These are phyloP conservation scores for Sebastes itinus DNA, from an alignment of 2,797 vertebrate species.

Conservation along the genomic window DNA sequence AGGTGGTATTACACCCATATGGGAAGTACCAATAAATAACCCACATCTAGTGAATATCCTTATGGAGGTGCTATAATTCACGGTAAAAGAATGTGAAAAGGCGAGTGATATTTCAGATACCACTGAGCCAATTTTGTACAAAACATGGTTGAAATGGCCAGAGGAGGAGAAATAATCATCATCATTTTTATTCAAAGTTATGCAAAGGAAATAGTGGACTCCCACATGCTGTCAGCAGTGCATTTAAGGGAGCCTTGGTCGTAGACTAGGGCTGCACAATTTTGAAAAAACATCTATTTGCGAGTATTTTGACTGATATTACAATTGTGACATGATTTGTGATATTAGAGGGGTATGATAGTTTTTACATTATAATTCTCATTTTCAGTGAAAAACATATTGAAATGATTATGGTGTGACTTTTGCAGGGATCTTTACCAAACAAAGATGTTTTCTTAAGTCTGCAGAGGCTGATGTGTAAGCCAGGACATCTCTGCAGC, in stretches of 20 bases:
- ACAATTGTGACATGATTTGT: too few relatives aligned
- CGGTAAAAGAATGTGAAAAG: neutral
- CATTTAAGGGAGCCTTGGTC: neutral
- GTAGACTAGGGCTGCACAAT: neutral
- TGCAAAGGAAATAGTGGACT: neutral
- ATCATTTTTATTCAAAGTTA: neutral
- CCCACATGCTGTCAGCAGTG: neutral
- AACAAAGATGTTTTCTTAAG: too few relatives aligned
- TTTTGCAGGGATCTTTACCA: too few relatives aligned
- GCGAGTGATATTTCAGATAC: neutral
- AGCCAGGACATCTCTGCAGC: too few relatives aligned
- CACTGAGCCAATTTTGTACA: neutral
- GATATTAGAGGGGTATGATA: too few relatives aligned
- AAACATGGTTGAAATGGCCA: neutral
- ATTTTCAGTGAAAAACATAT: too few relatives aligned
- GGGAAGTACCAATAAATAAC: neutral
- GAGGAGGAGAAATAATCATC: neutral
- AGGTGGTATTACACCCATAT: neutral
- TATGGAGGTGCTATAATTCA: neutral
- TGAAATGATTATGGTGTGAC: too few relatives aligned
- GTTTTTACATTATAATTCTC: too few relatives aligned
- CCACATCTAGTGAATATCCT: neutral
- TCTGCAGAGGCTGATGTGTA: too few relatives aligned
- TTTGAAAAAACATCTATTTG: too few relatives aligned
- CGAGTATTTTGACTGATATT: too few relatives aligned